Percentiles rank a stretch among this genome's conserved stretches.
Conservation (phyloP, 2,888 invertebrate species). For the Scotopteryx bipunctaria region DNA sequence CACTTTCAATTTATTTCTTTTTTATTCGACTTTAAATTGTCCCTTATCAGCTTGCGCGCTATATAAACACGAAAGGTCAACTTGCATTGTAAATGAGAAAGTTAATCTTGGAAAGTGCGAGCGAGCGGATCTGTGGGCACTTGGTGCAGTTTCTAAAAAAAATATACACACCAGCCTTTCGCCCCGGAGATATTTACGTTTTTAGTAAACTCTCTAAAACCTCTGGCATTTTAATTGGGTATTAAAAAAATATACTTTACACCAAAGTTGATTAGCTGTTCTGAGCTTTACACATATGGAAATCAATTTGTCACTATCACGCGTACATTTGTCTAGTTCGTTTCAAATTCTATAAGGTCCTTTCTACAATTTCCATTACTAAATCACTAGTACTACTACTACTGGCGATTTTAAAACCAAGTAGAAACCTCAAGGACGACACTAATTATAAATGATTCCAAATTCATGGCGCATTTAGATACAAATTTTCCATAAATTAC, state of each 20-base stretch:
- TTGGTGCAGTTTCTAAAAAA: conserved; percentile 68
- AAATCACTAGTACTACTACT: too few species aligned
- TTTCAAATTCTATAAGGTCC: too few species aligned
- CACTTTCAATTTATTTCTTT: conserved; percentile 7
- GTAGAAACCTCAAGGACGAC: too few species aligned
- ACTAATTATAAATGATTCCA: too few species aligned
- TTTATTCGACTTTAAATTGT: conserved; percentile 52
- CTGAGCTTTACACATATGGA: not conserved
- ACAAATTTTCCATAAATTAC: not conserved
- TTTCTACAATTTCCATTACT: too few species aligned
- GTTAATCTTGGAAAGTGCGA: conserved; percentile 81
- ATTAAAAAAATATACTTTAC: conserved; percentile 13
- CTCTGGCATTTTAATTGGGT: conserved; percentile 26
- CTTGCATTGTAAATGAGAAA: conserved; percentile 78
- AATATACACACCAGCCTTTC: conserved; percentile 48
- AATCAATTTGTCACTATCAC: too few species aligned
- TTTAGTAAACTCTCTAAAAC: conserved; percentile 39
- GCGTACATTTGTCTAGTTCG: too few species aligned
- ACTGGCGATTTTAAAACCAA: too few species aligned
- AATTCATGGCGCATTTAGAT: not conserved
- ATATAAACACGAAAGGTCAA: conserved; percentile 77
- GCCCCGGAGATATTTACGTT: conserved; percentile 38
- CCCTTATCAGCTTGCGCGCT: conserved; percentile 60
- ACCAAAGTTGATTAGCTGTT: too few species aligned
- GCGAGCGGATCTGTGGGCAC: conserved; percentile 65